Evolutionary conservation across 1,140 invertebrate species (phyloP), one percentile per base, ranked within the genome.

Genomic region (Halictus rubicundus): DNA sequence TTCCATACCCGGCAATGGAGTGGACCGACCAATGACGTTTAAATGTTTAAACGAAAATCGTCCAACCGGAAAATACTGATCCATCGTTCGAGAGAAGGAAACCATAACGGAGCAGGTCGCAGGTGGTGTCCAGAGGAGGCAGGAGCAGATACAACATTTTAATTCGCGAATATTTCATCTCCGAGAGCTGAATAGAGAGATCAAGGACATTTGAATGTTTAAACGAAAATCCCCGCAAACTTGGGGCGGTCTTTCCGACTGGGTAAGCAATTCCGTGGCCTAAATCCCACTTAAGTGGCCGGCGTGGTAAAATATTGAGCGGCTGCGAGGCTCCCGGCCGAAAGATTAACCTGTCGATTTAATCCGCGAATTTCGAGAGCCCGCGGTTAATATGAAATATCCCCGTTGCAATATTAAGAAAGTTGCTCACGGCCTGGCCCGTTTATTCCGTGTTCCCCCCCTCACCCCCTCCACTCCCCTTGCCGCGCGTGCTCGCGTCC

Each of bases 11-110:
- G n/a, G n/a, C n/a, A n/a, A n/a, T n/a, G n/a, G n/a, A n/a, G n/a
- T n/a, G n/a, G n/a, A n/a, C n/a, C n/a, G n/a, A n/a, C n/a, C n/a
- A n/a, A n/a, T n/a, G n/a, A n/a, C n/a, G n/a, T n/a, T n/a, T n/a
- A n/a, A n/a, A n/a, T n/a, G n/a, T n/a, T n/a, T n/a, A n/a, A n/a
- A 39, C 0, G 27, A 39, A 39, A 21, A 32, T 32, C 1, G 39
- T 42, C 21, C 14, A 14, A 16, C 37, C 21, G 6, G 21, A 12
- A 12, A 23, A 42, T 65, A 65, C 23, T 37, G 49, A 77, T 77
- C 57, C 77, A 77, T 81, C 66, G n/a, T 42, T n/a, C 46, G 12
- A 37, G 37, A 65, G 49, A 46, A 65, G 27, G 32, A 65, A 78
- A 46, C 76, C 8, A 25, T 27, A 42, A 23, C 63, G 39, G 23